Conservation (phyloP, 2,888 invertebrate species). For the Drosophila percnosoma region DNA sequence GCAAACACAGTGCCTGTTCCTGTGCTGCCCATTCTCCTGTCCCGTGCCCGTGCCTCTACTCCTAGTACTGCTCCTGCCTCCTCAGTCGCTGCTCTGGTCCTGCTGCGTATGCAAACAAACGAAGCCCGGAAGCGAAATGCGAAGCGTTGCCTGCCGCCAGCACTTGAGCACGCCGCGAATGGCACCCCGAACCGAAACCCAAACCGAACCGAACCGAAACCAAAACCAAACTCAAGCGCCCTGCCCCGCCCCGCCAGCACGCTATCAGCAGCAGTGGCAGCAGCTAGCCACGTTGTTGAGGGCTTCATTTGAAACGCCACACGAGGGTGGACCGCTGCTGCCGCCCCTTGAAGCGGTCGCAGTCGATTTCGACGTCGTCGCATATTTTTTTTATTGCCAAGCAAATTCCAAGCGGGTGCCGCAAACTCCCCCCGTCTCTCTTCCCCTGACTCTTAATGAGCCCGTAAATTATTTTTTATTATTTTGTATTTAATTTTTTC, state of each 20-base stretch:
- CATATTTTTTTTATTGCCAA: constrained; percentile 55
- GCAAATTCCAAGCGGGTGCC: constrained; percentile 55
- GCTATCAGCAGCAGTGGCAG: neutral
- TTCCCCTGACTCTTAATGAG: constrained; percentile 68
- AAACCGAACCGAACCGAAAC: constrained; percentile 5
- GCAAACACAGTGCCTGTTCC: constrained; percentile 63
- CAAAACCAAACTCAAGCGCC: constrained; percentile 6
- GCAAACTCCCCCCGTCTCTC: constrained; percentile 10
- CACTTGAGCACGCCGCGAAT: constrained; percentile 75
- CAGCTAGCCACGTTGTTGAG: constrained; percentile 38
- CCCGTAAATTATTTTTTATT: constrained; percentile 80
- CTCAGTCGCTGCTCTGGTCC: constrained; percentile 34
- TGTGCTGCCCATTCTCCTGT: neutral
- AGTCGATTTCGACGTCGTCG: constrained; percentile 31
- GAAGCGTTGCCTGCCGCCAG: constrained; percentile 56
- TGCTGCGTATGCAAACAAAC: constrained; percentile 79
- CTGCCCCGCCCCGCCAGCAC: neutral
- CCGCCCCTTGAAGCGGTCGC: constrained; percentile 19
- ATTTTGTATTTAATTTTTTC: constrained; percentile 80
- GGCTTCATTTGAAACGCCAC: constrained; percentile 58
- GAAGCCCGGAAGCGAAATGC: constrained; percentile 75
- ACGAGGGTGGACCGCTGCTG: constrained; percentile 44
- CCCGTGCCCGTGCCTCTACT: constrained; percentile 4
- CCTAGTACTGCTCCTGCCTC: constrained; percentile 6
- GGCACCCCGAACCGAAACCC: constrained; percentile 30